Evolutionary conservation across 1,140 invertebrate species (phyloP).

Genomic region (Nautilus pompilius): DNA sequence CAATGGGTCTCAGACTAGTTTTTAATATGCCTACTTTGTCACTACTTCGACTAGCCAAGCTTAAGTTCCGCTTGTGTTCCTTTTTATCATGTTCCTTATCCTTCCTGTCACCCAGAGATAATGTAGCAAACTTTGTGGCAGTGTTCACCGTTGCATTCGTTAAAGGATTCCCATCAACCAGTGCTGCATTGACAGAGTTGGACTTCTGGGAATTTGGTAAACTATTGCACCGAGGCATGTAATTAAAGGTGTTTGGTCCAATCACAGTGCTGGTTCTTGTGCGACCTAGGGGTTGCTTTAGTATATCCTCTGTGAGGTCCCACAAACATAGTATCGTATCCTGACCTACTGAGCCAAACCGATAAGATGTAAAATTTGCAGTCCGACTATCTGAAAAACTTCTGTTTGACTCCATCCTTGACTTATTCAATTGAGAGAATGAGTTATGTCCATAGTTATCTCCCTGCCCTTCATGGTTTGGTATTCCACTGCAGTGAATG

Average conservation of each 20-base stretch:
- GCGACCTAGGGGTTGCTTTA: conserved; percentile 60
- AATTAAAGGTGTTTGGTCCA: conserved; percentile 17
- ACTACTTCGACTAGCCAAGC: conserved; percentile 57
- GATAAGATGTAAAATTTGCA: conserved; percentile 60
- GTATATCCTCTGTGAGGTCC: conserved; percentile 95
- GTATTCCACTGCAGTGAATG: conserved; percentile 5
- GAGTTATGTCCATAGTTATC: conserved; percentile 3
- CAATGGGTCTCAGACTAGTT: conserved; percentile 41
- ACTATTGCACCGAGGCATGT: conserved; percentile 39
- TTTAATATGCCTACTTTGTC: conserved; percentile 43
- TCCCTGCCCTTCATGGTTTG: background rate
- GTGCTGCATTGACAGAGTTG: conserved; percentile 39
- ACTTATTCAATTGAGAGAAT: conserved; percentile 18
- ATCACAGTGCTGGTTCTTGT: conserved; percentile 33
- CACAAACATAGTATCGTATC: conserved; percentile 97
- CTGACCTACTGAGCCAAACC: conserved; percentile 95
- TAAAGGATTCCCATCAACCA: conserved; percentile 35
- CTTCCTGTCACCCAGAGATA: conserved; percentile 63
- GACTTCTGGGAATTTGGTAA: conserved; percentile 34
- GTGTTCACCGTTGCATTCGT: conserved; percentile 51
- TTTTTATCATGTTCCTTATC: conserved; percentile 63
- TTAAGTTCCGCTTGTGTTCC: conserved; percentile 75
- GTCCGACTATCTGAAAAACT: conserved; percentile 18
- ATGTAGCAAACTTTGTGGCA: conserved; percentile 57
- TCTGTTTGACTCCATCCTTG: conserved; percentile 16